phyloP scores from a whole-genome alignment of 2,113 vertebrate genomes.

The Onychostoma macrolepis region DNA sequence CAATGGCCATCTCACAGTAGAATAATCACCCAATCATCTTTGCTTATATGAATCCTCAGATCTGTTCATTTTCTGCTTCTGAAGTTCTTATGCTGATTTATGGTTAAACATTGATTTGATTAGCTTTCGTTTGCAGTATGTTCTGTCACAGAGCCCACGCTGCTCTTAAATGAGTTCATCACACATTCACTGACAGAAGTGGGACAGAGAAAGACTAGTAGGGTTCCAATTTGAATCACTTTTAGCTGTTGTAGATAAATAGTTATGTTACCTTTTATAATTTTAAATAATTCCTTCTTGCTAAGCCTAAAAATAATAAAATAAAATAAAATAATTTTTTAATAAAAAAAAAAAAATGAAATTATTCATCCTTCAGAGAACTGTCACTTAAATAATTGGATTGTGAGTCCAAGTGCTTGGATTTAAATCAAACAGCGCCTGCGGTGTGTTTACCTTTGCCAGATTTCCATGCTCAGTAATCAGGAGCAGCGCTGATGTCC shows the following conservation, averaged over 20 bases:
- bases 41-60: not conserved
- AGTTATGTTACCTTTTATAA: conserved; percentile 63
- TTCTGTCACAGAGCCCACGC: conserved; percentile 32
- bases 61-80: not conserved
- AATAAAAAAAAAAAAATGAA: conserved; percentile 51
- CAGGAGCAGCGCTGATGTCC: conserved; percentile 48
- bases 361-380: conserved; percentile 67
- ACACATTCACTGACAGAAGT: conserved; percentile 40
- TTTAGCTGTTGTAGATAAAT: conserved; percentile 53
- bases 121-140: conserved; percentile 30
- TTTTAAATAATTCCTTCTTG: conserved; percentile 63
- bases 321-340: no score
- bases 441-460: conserved; percentile 71
- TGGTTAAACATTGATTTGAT: conserved; percentile 12
- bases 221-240: conserved; percentile 47
- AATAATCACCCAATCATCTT: conserved; percentile 4
- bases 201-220: conserved; percentile 29
- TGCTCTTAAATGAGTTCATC: conserved; percentile 35
- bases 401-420: conserved; percentile 60
- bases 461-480: conserved; percentile 52
- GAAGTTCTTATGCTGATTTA: conserved; percentile 2
- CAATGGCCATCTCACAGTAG: not conserved
- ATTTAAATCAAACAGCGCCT: conserved; percentile 67
- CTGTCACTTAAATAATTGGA: conserved; percentile 73
- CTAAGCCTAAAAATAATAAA: conserved; percentile 63